Evolutionary conservation across 23 tunicate genomes (phyloP).

Genomic region (Halocynthia roretzi): DNA sequence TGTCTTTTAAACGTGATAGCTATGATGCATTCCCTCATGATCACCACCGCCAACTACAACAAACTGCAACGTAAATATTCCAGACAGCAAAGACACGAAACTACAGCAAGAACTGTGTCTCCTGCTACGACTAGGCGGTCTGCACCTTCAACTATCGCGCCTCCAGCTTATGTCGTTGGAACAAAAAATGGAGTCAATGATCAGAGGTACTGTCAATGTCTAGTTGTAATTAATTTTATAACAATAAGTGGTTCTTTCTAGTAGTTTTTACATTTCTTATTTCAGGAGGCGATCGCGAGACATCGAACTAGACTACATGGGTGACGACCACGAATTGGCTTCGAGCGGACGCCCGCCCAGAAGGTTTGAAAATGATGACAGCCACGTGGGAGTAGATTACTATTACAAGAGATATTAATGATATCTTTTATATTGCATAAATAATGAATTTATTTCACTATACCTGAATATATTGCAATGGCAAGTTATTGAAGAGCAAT

Average conservation of each 20-base stretch:
- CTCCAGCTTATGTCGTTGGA: slow-evolving; percentile 42
- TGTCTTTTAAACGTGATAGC: slow-evolving; percentile 63
- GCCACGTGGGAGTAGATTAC: slow-evolving; percentile 82
- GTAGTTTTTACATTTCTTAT: neutral
- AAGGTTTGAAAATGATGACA: slow-evolving; percentile 40
- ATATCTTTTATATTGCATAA: too few relatives aligned
- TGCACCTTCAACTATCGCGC: slow-evolving; percentile 6
- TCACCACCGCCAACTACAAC: slow-evolving; percentile 37
- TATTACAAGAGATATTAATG: slow-evolving; percentile 43
- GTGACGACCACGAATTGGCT: slow-evolving; percentile 17
- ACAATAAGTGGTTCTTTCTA: slow-evolving; percentile 1
- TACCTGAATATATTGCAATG: too few relatives aligned
- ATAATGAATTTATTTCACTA: too few relatives aligned
- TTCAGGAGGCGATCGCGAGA: slow-evolving; percentile 43
- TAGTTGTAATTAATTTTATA: neutral
- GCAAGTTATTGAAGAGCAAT: too few relatives aligned
- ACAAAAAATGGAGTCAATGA: slow-evolving; percentile 22
- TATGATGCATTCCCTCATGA: slow-evolving; percentile 40
- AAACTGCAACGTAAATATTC: slow-evolving; percentile 30
- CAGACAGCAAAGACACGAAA: neutral
- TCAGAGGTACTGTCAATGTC: neutral
- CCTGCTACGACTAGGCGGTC: slow-evolving; percentile 28
- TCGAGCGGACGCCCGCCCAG: neutral
- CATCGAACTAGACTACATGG: slow-evolving; percentile 69
- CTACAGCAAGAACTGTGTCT: slow-evolving; percentile 13